A percentile compares a stretch with the other conserved stretches of the same genome.
Conservation (phyloP, 2,888 invertebrate species). For the Dascillus cervinus region DNA sequence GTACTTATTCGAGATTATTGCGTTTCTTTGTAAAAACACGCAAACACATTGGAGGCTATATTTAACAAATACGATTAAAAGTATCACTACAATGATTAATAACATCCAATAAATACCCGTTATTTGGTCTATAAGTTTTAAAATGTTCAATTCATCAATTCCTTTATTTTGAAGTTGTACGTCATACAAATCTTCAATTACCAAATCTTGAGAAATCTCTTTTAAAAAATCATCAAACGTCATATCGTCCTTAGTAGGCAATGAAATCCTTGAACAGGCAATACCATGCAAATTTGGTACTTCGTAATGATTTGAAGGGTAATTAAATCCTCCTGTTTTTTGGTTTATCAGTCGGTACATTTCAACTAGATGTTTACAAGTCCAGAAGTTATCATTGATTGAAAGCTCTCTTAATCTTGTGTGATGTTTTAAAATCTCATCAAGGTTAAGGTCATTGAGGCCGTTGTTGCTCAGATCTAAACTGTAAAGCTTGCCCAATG, state of each 20-base stretch:
- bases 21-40: too few species aligned
- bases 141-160: too few species aligned
- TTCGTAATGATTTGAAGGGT: conserved; percentile 6
- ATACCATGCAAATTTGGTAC: conserved; percentile 13
- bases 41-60: too few species aligned
- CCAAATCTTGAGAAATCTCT: conserved; percentile 9
- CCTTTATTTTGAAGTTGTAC: not conserved
- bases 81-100: not conserved
- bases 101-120: not conserved
- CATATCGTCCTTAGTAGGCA: conserved; percentile 7
- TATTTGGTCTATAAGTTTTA: not conserved
- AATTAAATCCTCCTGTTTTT: conserved; percentile 6
- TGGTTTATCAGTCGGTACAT: conserved; percentile 10
- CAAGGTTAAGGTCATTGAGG: conserved; percentile 5
- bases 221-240: conserved; percentile 10
- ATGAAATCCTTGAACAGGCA: conserved; percentile 8
- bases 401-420: conserved; percentile 3
- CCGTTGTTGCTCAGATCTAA: conserved; percentile 8
- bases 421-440: conserved; percentile 6
- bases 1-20: too few species aligned
- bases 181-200: conserved; percentile 11
- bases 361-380: conserved; percentile 7
- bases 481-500: conserved; percentile 5
- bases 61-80: too few species aligned
- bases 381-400: conserved; percentile 11